Evolutionary conservation across 2,797 vertebrate genomes (phyloP).

Genomic region (Heteromormyrus szaboi): DNA sequence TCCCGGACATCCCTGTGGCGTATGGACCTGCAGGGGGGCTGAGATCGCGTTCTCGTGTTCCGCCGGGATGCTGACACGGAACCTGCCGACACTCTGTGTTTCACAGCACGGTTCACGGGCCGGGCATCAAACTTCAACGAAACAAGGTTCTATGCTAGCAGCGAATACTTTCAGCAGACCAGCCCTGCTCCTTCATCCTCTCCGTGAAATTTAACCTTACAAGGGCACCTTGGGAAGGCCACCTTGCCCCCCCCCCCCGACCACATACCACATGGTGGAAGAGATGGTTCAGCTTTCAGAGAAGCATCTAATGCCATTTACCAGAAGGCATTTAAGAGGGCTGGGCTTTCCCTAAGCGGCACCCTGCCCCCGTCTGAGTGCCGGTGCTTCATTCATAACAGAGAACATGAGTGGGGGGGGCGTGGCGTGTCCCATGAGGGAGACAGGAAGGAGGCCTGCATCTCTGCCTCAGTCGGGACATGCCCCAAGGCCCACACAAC

Average conservation of each 20-base stretch:
- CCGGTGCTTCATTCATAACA: not conserved
- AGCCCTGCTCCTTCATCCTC: not conserved
- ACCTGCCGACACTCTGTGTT: not conserved
- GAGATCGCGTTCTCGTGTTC: not conserved
- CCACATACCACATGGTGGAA: not conserved
- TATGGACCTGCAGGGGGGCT: not conserved
- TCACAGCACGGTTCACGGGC: not conserved
- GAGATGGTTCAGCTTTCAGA: constrained; percentile 11
- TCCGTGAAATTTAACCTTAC: constrained; percentile 6
- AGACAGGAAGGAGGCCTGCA: not conserved
- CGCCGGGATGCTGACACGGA: not conserved
- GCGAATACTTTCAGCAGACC: not conserved
- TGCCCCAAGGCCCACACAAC: not conserved
- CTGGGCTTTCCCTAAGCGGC: not conserved
- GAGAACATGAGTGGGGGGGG: not conserved
- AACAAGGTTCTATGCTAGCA: not conserved
- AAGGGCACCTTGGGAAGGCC: constrained; percentile 7
- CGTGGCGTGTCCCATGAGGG: not conserved
- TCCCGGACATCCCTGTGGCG: not conserved
- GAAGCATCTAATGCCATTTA: constrained; percentile 10
- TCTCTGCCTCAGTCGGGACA: not conserved
- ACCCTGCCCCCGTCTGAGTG: not conserved
- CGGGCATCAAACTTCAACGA: not conserved
- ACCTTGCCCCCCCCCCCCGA: not conserved
- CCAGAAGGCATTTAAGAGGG: not conserved